These are phyloP conservation scores for Sminthurinus aureus DNA, from an alignment of 2,888 invertebrate genomes.

Conservation along the genomic window DNA sequence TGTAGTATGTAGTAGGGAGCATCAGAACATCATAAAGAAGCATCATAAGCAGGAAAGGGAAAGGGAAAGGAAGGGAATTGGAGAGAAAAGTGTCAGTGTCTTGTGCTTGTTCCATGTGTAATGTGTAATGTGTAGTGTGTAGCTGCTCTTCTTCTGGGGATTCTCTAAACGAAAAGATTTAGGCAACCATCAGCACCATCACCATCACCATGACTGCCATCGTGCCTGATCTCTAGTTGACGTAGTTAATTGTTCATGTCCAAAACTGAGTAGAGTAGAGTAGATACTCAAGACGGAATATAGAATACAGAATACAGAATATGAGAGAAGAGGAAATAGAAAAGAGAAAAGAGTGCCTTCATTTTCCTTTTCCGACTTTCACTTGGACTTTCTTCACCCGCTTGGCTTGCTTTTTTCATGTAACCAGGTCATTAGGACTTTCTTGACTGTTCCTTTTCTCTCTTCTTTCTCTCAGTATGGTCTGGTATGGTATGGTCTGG, in stretches of 20 bases:
- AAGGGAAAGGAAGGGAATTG: background rate
- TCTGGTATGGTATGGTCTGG: too few species aligned
- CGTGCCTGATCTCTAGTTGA: background rate
- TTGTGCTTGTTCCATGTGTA: background rate
- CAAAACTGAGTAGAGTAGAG: background rate
- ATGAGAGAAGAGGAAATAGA: too few species aligned
- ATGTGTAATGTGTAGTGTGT: background rate
- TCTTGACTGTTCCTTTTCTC: background rate
- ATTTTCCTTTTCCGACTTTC: background rate
- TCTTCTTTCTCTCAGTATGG: too few species aligned
- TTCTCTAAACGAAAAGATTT: background rate
- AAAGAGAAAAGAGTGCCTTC: too few species aligned
- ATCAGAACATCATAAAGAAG: too few species aligned
- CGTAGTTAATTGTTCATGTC: background rate
- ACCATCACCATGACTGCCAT: background rate
- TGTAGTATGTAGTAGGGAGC: too few species aligned
- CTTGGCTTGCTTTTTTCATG: too few species aligned
- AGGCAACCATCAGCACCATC: background rate
- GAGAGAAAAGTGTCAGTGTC: too few species aligned
- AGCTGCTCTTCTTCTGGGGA: background rate
- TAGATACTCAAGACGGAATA: too few species aligned
- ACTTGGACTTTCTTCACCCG: background rate
- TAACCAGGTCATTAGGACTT: conserved; percentile 4
- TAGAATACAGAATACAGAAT: too few species aligned
- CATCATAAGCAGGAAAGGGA: too few species aligned